Percentiles rank a stretch among this genome's conserved stretches.
Evolutionary conservation across 2,113 vertebrate genomes (phyloP).

Genomic region (Indri indri): DNA sequence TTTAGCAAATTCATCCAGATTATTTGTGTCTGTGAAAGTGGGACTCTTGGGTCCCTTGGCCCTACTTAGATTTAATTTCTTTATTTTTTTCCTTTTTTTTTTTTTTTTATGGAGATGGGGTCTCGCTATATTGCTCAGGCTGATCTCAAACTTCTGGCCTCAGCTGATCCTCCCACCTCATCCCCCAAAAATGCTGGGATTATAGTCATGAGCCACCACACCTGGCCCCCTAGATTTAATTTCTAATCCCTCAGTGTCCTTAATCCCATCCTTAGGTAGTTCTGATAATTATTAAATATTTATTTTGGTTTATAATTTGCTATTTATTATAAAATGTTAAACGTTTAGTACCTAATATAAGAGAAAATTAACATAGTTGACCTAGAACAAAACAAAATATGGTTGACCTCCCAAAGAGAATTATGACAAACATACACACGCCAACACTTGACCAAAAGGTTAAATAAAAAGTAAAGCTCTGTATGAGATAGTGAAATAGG

Average conservation of each 20-base stretch:
- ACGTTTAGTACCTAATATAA: conserved; percentile 75
- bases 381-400: not conserved
- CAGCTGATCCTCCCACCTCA: too few relatives aligned
- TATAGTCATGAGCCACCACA: too few relatives aligned
- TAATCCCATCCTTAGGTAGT: conserved; percentile 59
- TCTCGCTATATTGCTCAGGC: too few relatives aligned
- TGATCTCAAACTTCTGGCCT: too few relatives aligned
- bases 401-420: conserved; percentile 73
- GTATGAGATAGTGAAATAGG: not conserved
- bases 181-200: too few relatives aligned
- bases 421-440: conserved; percentile 70
- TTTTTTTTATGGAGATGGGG: too few relatives aligned
- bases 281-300: conserved; percentile 70
- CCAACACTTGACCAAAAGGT: conserved; percentile 69
- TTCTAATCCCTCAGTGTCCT: conserved; percentile 75
- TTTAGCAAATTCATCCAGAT: conserved; percentile 64
- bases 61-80: conserved; percentile 79
- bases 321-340: conserved; percentile 74
- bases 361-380: conserved; percentile 64
- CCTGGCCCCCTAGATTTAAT: too few relatives aligned
- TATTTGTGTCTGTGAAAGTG: conserved; percentile 37
- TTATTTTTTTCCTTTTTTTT: too few relatives aligned
- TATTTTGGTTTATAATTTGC: conserved; percentile 76
- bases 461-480: conserved; percentile 40
- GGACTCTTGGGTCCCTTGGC: conserved; percentile 75